Evolutionary conservation across 2,888 invertebrate genomes (phyloP), one percentile per base, ranked within the genome.

Genomic region (Lomographa bimaculata): DNA sequence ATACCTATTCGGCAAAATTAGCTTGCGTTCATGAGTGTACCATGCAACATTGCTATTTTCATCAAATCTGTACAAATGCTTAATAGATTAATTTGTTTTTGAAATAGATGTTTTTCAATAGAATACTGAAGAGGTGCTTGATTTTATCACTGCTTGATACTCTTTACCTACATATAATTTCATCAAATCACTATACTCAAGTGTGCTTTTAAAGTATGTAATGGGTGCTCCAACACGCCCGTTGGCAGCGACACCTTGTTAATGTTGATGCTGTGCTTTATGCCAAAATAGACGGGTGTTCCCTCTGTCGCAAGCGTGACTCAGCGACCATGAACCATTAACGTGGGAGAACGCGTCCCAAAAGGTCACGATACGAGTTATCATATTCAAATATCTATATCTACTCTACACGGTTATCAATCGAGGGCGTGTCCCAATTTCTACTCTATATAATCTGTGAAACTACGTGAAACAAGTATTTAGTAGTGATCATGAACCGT

Each of bases 221-320:
- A 24, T 24, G 19, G 34, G 40, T 39, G 42, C 32, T 52, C 40
- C 26, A 46, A 53, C 47, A 46, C 44, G 49, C 27, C 47, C 46
- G 55, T 54, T 56, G 62, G 60, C 60, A 60, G 54, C 58, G 60
- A 48, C 54, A 57, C 60, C 47, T 56, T 50, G 49, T 41, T 55
- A 50, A 54, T 57, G 55, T 58, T 60, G 54, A 56, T 54, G 64
- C 61, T 52, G 62, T 60, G 58, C 58, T 62, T 65, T 71, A 69
- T 74, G 80, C 78, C 79, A 79, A 80, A 68, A 78, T 62, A 70
- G 68, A 68, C 72, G 79, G 79, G 81, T 81, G 79, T 79, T 79
- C 78, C 79, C 79, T 71, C 54, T 76, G 75, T 72, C 71, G 72
- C 67, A 64, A 69, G 42, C 55, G 64, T 80, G 80, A 79, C 56